Evolutionary conservation across 2,113 vertebrate genomes (phyloP), one percentile per base, ranked within the genome.

Genomic region (Leuciscus idus): DNA sequence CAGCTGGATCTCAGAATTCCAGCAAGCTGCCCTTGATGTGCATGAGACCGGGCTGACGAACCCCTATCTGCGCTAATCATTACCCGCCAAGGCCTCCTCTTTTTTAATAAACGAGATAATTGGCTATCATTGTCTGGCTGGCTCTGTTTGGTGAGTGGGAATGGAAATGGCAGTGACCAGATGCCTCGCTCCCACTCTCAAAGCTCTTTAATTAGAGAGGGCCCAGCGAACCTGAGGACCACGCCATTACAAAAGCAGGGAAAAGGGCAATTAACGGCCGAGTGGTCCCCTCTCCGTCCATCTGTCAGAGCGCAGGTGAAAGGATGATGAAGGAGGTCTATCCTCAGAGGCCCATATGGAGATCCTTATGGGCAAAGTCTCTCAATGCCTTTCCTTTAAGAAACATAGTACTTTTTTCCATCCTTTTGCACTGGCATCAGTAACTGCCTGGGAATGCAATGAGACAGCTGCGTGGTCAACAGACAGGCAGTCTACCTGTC

Each of bases 211-310:
- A 96, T 96, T 96, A 96, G 93, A 94, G 93, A 59, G 86, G 93
- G 91, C 93, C 91, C 91, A 86, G 90, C 92, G 92, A 95, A 96
- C 95, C 93, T 94, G 89, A 90, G 81, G 94, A 95, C 94, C 92
- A 92, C 85, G 84, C 89, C 87, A 88, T 90, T 91, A 91, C 91
- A 92, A 90, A 90, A 91, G 75, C 85, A 85, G 89, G 79, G 93
- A 95, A 94, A 95, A 95, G 93, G 94, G 92, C 93, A 96, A 96
- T 96, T 96, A 96, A 93, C 92, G 93, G 91, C 93, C 90, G 93
- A 92, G 87, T 85, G 87, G 85, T 88, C 87, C 87, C 88, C 66
- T 85, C 92, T 90, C 21, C 61, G 0, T 93, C 94, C 95, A 95
- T 96, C 94, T 96, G 95, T 93, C 93, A 94, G 83, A 89, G 92